phyloP scores from a whole-genome alignment of 2,888 invertebrate species.

The Vesta saturnalis region DNA sequence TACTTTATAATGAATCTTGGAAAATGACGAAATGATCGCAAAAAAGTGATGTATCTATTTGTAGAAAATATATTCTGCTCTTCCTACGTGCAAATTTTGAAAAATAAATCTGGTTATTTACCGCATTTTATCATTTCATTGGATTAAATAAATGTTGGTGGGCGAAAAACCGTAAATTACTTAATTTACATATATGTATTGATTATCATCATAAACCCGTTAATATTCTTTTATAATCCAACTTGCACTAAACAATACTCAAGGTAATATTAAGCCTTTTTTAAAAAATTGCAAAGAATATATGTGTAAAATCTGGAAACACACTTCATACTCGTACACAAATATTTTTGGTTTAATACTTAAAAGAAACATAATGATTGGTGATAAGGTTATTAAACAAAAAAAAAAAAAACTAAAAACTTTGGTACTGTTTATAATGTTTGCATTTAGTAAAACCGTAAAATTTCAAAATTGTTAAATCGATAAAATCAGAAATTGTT shows the following conservation, averaged over 20 bases:
- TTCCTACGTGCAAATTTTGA: conserved; percentile 28
- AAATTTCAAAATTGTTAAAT: neutral
- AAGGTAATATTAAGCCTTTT: too few relatives aligned
- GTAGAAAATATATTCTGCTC: conserved; percentile 26
- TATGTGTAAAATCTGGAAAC: neutral
- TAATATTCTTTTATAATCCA: conserved; percentile 10
- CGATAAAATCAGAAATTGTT: neutral
- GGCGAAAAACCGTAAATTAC: conserved; percentile 33
- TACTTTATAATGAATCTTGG: conserved; percentile 21
- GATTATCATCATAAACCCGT: conserved; percentile 26
- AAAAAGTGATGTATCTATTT: conserved; percentile 22
- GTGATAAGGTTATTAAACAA: neutral
- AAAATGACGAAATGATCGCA: conserved; percentile 19
- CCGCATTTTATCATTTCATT: conserved; percentile 17
- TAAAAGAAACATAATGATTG: neutral
- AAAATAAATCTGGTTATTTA: conserved; percentile 28
- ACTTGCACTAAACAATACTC: neutral
- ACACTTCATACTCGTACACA: neutral
- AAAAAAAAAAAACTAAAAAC: too few relatives aligned
- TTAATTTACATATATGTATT: conserved; percentile 30
- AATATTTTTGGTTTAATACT: neutral
- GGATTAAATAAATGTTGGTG: conserved; percentile 21
- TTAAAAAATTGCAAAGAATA: neutral
- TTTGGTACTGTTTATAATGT: too few relatives aligned
- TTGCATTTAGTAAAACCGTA: too few relatives aligned